A percentile compares a stretch with the other conserved stretches of the same genome.
Conservation (phyloP, 1,140 invertebrate genomes). For the Limonius californicus region DNA sequence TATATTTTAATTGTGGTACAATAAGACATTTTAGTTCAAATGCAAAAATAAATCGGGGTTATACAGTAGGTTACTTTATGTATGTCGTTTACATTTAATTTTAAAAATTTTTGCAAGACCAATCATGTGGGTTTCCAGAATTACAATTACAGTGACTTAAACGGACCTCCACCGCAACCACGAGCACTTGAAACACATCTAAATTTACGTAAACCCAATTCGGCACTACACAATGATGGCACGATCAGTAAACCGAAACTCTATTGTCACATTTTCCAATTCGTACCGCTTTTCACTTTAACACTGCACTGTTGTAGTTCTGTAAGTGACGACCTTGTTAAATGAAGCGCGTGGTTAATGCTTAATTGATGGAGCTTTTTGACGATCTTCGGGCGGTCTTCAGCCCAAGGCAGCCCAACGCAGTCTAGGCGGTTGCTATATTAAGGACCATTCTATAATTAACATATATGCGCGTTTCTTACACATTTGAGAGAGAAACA, state of each 20-base stretch:
- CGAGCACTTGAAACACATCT: no score
- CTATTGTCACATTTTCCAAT: not conserved
- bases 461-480: constrained; percentile 1
- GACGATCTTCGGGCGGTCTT: not conserved
- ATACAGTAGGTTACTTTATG: not conserved
- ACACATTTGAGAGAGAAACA: not conserved
- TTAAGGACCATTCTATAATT: constrained; percentile 7
- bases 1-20: not conserved
- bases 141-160: no score
- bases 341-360: not conserved
- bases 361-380: not conserved
- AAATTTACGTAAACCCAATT: no score
- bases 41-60: no score
- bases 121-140: no score
- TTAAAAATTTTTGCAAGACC: no score
- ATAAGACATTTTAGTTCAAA: no score
- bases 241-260: not conserved
- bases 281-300: not conserved
- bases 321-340: not conserved
- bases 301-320: not conserved
- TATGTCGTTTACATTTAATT: not conserved
- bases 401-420: not conserved
- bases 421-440: constrained; percentile 3
- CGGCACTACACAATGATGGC: not conserved
- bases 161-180: no score